Conservation (phyloP, 1,140 invertebrate species). For the Sweltsa coloradensis region DNA sequence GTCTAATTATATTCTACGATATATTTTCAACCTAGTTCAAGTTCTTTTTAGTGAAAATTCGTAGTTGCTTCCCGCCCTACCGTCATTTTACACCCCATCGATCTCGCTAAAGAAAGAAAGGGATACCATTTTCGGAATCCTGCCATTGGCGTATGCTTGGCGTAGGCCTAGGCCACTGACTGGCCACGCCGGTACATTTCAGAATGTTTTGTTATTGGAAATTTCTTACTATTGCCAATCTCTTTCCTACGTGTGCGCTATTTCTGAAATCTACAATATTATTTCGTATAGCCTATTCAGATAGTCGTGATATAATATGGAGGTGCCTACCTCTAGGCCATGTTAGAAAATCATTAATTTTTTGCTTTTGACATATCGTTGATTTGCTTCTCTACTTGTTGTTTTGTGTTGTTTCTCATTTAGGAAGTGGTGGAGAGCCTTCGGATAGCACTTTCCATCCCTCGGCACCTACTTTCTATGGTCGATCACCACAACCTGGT, state of each 20-base stretch:
- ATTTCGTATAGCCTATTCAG: no score
- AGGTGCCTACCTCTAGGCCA: no score
- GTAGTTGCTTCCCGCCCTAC: not conserved
- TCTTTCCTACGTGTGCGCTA: no score
- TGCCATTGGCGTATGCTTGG: no score
- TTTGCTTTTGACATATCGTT: no score
- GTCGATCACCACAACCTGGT: not conserved
- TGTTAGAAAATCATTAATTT: no score
- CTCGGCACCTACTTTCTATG: not conserved
- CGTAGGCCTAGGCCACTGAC: not conserved
- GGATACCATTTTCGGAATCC: conserved; percentile 12
- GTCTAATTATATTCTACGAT: not conserved
- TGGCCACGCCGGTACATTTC: conserved; percentile 12
- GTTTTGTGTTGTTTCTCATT: conserved; percentile 1
- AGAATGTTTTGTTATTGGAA: no score
- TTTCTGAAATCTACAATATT: no score
- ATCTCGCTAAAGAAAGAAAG: conserved; percentile 8
- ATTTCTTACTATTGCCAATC: no score
- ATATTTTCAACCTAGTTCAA: not conserved
- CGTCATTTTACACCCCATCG: conserved; percentile 5
- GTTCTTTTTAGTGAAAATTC: not conserved
- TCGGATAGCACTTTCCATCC: not conserved
- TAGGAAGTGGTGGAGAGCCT: conserved; percentile 2
- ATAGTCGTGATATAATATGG: no score
- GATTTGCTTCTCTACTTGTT: not conserved